Conservation (phyloP, 2,113 vertebrate species). For the Corythoichthys intestinalis region DNA sequence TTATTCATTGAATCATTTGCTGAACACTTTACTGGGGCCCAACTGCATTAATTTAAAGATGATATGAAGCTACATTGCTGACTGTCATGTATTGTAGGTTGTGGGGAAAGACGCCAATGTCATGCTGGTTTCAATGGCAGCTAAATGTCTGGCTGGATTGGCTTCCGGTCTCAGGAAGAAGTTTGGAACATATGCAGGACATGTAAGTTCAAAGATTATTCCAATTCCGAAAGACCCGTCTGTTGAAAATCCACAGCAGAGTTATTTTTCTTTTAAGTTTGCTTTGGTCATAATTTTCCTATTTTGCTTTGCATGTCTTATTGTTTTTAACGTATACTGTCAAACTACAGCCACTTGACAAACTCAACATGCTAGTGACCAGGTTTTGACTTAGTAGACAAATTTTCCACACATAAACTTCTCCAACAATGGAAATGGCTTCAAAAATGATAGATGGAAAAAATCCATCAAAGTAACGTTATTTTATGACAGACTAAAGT, state of each 20-base stretch:
- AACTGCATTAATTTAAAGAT: not conserved
- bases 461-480: not conserved
- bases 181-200: slow-evolving; percentile 92
- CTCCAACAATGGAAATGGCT: not conserved
- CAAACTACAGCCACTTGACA: too few relatives aligned
- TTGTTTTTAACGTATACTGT: too few relatives aligned
- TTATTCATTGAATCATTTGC: not conserved
- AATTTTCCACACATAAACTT: not conserved
- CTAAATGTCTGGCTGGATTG: slow-evolving; percentile 89
- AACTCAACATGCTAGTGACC: not conserved
- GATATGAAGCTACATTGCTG: not conserved
- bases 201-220: slow-evolving; percentile 74
- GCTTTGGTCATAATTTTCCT: too few relatives aligned
- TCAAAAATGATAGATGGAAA: not conserved
- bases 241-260: not conserved
- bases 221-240: not conserved
- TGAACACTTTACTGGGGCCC: not conserved
- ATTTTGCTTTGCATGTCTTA: too few relatives aligned
- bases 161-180: slow-evolving; percentile 93
- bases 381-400: not conserved
- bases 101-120: slow-evolving; percentile 97
- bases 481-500: not conserved
- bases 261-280: too few relatives aligned
- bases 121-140: slow-evolving; percentile 92
- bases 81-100: slow-evolving; percentile 71